These are phyloP conservation scores for Alfaro cultratus DNA, from an alignment of 2,797 vertebrate genomes.

Conservation along the genomic window DNA sequence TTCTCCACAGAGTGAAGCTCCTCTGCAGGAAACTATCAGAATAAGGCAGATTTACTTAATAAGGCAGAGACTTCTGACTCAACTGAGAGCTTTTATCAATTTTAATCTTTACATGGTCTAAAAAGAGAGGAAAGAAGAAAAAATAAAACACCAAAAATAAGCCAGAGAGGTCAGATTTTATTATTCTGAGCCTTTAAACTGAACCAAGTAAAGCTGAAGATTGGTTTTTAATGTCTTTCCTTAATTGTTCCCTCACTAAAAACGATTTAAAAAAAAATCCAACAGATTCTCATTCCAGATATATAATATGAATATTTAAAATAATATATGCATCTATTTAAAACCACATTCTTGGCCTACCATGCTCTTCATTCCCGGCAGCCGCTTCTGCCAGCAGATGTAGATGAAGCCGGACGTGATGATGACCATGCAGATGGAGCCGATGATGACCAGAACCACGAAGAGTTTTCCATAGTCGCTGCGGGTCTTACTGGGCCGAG, in stretches of 20 bases:
- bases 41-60: background rate
- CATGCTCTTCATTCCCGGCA: conserved; percentile 92
- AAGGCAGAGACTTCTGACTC: background rate
- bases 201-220: background rate
- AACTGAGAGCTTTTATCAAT: background rate
- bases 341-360: conserved; percentile 65
- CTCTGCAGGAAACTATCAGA: conserved; percentile 84
- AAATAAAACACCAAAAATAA: background rate
- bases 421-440: conserved; percentile 94
- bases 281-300: background rate
- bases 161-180: background rate
- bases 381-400: conserved; percentile 95
- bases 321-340: background rate
- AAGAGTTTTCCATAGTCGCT: conserved; percentile 97
- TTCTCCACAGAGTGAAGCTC: conserved; percentile 98
- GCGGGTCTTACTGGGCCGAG: conserved; percentile 86
- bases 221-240: background rate
- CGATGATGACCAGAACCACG: conserved; percentile 94
- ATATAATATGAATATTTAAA: background rate
- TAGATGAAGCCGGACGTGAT: conserved; percentile 94
- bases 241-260: background rate
- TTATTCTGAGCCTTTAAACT: background rate
- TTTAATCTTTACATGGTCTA: background rate
- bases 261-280: background rate
- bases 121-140: background rate